Base-by-base conservation (phyloP, 2,113 vertebrate species). In the Gallinago paraguaiae region DNA sequence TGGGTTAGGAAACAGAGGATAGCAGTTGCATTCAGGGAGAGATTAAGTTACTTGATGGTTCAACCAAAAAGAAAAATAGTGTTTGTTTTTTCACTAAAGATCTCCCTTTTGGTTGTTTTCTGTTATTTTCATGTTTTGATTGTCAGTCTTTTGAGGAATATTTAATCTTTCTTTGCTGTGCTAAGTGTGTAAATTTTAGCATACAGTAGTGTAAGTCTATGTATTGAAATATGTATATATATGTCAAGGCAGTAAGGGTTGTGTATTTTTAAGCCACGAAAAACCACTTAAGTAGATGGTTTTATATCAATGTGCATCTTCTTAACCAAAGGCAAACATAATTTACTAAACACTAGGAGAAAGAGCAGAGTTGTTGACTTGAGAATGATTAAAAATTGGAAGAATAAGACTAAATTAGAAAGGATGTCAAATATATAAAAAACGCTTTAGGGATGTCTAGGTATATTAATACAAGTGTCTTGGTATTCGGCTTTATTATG, bases 81-180 rank as follows among this genome's bases (percentile, higher is more conserved):
- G 0, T 6, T n/a, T 43, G 0, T 1, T 48, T 57, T 80, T 84
- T 69, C 35, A 43, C 8, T 74, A 2, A 13, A 35, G 33, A n/a
- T 69, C 5, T 86, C 15, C 22, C 17, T 72, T 86, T 80, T 76
- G 13, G 4, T 86, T 67, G 10, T 88, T 89, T 86, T 51, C 19
- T 69, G 24, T 25, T 76, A 11, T 60, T 93, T 80, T 51, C 12
- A 3, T 83, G 8, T 46, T 48, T 65, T 33, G 13, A 67, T 64
- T 79, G 30, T 43, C 23, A 43, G 11, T 10, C 11, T 65, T 65
- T 87, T 68, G 37, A 51, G 59, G 39, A 33, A 86, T 76, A 31
- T 82, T 86, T 86, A 59, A 17, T 83, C 9, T 60, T 60, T 51
- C 27, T 64, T 83, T 84, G n/a, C 45, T 79, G 23, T 72, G 24